Evolutionary conservation across 1,140 invertebrate species (phyloP).

Genomic region (Nasonia giraulti): DNA sequence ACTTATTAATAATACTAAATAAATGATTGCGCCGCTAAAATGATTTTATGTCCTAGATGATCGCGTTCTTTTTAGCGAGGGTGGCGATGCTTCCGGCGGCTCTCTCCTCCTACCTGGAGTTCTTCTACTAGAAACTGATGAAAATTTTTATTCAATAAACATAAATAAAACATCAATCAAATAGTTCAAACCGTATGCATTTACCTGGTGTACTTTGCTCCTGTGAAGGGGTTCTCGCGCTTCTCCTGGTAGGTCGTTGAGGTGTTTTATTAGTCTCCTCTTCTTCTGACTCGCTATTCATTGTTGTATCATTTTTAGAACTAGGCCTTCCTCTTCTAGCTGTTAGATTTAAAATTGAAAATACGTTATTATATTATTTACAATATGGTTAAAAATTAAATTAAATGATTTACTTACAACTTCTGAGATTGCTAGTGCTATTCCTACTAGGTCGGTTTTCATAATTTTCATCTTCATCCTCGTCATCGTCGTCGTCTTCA

Average conservation of each 20-base stretch:
- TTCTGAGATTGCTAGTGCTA: slow-evolving; percentile 8
- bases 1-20: background rate
- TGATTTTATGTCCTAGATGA: slow-evolving; percentile 25
- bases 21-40: no score
- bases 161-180: background rate
- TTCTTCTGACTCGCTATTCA: slow-evolving; percentile 30
- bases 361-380: background rate
- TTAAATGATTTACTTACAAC: slow-evolving; percentile 34
- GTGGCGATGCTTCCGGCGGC: background rate
- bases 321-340: slow-evolving; percentile 26
- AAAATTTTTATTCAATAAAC: background rate
- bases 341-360: slow-evolving; percentile 16
- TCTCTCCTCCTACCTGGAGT: slow-evolving; percentile 26
- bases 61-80: slow-evolving; percentile 30
- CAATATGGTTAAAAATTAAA: background rate
- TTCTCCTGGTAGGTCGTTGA: slow-evolving; percentile 23
- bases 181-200: background rate
- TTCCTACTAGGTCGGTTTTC: slow-evolving; percentile 33
- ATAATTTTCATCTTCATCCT: slow-evolving; percentile 17
- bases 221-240: background rate
- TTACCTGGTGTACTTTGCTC: slow-evolving; percentile 16
- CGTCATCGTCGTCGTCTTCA: background rate
- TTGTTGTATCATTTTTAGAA: background rate
- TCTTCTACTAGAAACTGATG: slow-evolving; percentile 6
- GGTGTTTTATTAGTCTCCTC: slow-evolving; percentile 19